phyloP scores from a whole-genome alignment of 2,888 invertebrate species.

The Drosophila pullipes region DNA sequence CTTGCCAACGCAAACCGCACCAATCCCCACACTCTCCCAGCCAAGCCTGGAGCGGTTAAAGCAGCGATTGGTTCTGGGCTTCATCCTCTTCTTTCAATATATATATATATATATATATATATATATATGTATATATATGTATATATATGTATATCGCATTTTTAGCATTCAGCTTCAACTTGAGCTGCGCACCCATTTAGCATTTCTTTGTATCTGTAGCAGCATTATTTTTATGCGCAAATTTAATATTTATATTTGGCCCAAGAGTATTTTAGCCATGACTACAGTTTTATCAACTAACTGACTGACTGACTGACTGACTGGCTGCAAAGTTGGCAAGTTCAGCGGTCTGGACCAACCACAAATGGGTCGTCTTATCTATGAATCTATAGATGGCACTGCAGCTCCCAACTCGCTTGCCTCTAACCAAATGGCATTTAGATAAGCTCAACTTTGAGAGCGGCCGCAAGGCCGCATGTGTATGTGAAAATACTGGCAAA shows the following conservation, averaged over 20 bases:
- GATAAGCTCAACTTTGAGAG: slow-evolving; percentile 60
- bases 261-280: slow-evolving; percentile 65
- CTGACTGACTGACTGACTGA: slow-evolving; percentile 10
- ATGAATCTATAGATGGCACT: slow-evolving; percentile 22
- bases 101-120: neutral
- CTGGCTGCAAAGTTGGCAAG: slow-evolving; percentile 1
- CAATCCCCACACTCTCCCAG: neutral
- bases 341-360: slow-evolving; percentile 29
- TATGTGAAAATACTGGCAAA: slow-evolving; percentile 41
- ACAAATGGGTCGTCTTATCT: slow-evolving; percentile 34
- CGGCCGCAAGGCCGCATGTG: slow-evolving; percentile 25
- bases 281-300: slow-evolving; percentile 48
- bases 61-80: slow-evolving; percentile 38
- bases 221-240: slow-evolving; percentile 63
- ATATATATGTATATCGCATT: neutral
- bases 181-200: slow-evolving; percentile 30
- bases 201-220: slow-evolving; percentile 41
- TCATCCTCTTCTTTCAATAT: slow-evolving; percentile 4
- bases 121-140: neutral
- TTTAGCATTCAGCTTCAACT: slow-evolving; percentile 17
- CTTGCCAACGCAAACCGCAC: slow-evolving; percentile 9
- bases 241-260: slow-evolving; percentile 77
- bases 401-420: slow-evolving; percentile 31
- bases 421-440: slow-evolving; percentile 70
- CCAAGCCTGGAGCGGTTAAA: slow-evolving; percentile 10